Evolutionary conservation across 2,888 invertebrate species (phyloP).

Genomic region (Tineola bisselliella): DNA sequence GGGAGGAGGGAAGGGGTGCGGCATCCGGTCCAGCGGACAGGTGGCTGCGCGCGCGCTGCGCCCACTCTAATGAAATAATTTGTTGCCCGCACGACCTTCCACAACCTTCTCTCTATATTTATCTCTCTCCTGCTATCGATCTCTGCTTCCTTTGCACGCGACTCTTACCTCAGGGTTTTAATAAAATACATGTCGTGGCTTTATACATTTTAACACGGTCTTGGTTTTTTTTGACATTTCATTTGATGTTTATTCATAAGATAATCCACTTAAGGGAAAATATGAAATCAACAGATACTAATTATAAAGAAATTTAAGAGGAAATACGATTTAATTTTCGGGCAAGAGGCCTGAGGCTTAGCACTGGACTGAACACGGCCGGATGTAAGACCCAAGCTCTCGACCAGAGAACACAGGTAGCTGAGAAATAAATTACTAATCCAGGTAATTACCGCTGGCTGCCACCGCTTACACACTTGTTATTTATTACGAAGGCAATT

Average conservation of each 20-base stretch:
- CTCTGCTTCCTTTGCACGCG: not conserved
- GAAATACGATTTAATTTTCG: conserved; percentile 16
- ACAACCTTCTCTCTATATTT: conserved; percentile 42
- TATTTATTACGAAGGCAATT: conserved; percentile 18
- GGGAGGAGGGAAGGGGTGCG: conserved; percentile 27
- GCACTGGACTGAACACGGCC: conserved; percentile 22
- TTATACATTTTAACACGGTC: not conserved
- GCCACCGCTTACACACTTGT: conserved; percentile 26
- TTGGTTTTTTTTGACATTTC: not conserved
- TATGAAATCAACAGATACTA: not conserved
- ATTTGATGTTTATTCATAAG: not conserved
- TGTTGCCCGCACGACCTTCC: conserved; percentile 52
- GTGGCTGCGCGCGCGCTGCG: conserved; percentile 45
- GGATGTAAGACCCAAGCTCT: conserved; percentile 30
- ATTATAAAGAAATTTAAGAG: not conserved
- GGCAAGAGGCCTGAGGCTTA: conserved; percentile 23
- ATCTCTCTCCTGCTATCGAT: conserved; percentile 23
- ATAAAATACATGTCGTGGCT: not conserved
- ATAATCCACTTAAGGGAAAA: not conserved
- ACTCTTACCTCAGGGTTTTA: not conserved
- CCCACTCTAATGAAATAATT: conserved; percentile 60
- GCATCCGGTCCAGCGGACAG: conserved; percentile 60
- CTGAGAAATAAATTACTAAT: conserved; percentile 50
- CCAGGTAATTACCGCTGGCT: conserved; percentile 40
- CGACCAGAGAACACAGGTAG: conserved; percentile 48